Evolutionary conservation across 2,888 invertebrate genomes (phyloP).

Genomic region (Eremobia ochroleuca): DNA sequence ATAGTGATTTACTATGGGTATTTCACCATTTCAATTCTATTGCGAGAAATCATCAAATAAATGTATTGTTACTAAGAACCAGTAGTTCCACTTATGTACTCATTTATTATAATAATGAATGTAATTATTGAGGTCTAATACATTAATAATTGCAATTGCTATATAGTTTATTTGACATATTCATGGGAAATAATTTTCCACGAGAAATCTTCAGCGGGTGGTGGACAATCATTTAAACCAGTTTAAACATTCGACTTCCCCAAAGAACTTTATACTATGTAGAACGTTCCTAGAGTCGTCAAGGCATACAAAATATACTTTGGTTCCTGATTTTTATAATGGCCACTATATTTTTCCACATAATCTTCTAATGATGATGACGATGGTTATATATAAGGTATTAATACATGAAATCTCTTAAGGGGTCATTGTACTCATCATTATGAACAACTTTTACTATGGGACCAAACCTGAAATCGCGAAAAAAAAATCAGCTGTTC

Average conservation of each 20-base stretch:
- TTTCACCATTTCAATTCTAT: conserved; percentile 46
- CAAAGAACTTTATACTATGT: background rate
- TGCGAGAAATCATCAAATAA: conserved; percentile 48
- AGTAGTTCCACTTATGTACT: conserved; percentile 40
- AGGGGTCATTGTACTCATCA: too few relatives aligned
- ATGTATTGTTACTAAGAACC: conserved; percentile 58
- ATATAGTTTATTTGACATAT: conserved; percentile 43
- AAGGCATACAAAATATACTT: background rate
- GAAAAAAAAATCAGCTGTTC: too few relatives aligned
- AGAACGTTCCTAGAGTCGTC: background rate
- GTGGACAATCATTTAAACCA: background rate
- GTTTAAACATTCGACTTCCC: conserved; percentile 21
- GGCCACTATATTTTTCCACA: background rate
- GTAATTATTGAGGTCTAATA: conserved; percentile 44
- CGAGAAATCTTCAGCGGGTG: conserved; percentile 36
- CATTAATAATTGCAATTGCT: conserved; percentile 41
- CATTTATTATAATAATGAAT: conserved; percentile 47
- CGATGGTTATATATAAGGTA: too few relatives aligned
- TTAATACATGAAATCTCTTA: too few relatives aligned
- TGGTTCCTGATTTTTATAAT: background rate
- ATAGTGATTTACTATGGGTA: conserved; percentile 41
- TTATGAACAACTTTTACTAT: too few relatives aligned
- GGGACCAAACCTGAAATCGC: too few relatives aligned
- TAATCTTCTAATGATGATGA: background rate
- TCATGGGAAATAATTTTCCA: conserved; percentile 40